Evolutionary conservation across 2,113 vertebrate genomes (phyloP), one percentile per base, ranked within the genome.

Genomic region (Acrocephalus arundinaceus): DNA sequence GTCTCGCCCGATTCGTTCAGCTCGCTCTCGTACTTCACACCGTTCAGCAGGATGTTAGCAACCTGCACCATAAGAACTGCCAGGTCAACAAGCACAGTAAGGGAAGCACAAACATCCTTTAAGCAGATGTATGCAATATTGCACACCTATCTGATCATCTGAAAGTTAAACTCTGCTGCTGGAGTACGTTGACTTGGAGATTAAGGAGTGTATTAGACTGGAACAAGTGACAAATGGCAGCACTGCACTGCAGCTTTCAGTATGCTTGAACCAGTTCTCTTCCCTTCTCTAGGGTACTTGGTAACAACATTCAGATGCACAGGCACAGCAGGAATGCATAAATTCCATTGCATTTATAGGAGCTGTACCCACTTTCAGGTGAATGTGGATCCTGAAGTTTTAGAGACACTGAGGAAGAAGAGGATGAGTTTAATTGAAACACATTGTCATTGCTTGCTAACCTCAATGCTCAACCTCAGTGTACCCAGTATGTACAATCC

Each of bases 1-100:
- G 96, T 95, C 77, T 99, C 99, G 0, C 91, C 87, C 18, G 98
- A 97, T 93, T 98, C 98, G 6, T 97, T 98, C 91, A 99, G 97
- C 76, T 99, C 98, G 5, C 99, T 99, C 94, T 99, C 99, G 5
- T 99, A 99, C 71, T 98, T 99, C 43, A 99, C 98, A 0, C 99
- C 99, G 2, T 99, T 99, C 96, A 99, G 98, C 93, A 99, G 96
- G 83, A 99, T 99, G 74, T 99, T 99, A 2, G 99, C 99, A 37
- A 99, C 99, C 99, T 99, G 97, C 8, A 86, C 30, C 84, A 4
- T 7, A 90, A 97, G 24, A 93, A 96, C 52, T 91, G 58, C 84
- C 71, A 89, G 58, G 74, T 97, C 74, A 97, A 92, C 67, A 90
- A 58, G 71, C 61, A 89, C 19, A 35, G 49, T 13, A 75, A 77